These are phyloP conservation scores for Acleris cristana DNA, from an alignment of 2,888 invertebrate genomes.

Conservation along the genomic window DNA sequence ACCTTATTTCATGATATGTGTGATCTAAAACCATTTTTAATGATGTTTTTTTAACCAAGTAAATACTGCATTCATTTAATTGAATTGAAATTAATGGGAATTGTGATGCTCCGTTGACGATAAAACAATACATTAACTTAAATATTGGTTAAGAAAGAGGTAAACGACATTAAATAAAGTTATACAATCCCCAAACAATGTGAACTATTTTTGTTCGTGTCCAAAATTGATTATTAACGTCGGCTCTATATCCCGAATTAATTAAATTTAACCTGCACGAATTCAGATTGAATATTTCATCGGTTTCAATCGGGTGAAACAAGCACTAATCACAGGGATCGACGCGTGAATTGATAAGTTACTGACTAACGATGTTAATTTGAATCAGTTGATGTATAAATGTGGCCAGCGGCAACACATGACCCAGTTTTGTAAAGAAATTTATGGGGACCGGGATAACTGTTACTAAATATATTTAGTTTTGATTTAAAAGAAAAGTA, in stretches of 20 bases:
- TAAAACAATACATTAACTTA: too few relatives aligned
- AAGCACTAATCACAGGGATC: conserved; percentile 17
- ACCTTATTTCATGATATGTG: background rate
- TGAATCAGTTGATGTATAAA: conserved; percentile 15
- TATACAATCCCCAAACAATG: too few relatives aligned
- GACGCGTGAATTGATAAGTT: conserved; percentile 14
- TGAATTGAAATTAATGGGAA: too few relatives aligned
- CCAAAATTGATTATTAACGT: background rate
- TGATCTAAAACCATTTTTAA: background rate
- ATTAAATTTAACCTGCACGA: background rate
- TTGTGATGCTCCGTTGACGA: too few relatives aligned
- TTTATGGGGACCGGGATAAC: background rate
- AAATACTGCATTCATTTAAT: background rate
- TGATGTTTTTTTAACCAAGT: background rate
- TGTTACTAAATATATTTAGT: background rate
- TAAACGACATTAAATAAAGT: too few relatives aligned
- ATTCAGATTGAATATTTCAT: conserved; percentile 16
- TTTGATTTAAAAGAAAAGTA: background rate
- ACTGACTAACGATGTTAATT: conserved; percentile 24
- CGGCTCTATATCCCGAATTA: background rate
- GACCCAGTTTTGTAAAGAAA: background rate
- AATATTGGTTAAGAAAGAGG: too few relatives aligned
- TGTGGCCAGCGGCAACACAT: background rate
- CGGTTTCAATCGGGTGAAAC: conserved; percentile 10
- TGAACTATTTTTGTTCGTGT: too few relatives aligned